These are phyloP conservation scores for Toxotes chatareus DNA, from an alignment of 2,113 vertebrate genomes.

Conservation along the genomic window DNA sequence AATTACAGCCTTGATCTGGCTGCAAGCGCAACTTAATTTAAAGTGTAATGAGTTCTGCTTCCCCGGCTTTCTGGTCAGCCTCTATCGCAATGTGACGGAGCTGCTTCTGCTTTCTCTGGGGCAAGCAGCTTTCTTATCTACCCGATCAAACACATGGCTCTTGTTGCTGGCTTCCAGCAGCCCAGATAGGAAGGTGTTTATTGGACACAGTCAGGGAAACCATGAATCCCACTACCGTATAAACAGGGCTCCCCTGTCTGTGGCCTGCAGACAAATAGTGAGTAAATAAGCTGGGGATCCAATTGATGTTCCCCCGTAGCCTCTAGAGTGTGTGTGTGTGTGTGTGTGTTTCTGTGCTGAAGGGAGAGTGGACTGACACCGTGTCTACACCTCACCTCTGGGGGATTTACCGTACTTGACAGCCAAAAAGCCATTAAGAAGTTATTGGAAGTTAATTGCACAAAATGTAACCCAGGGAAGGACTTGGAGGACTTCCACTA, in stretches of 20 bases:
- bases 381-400: constrained; percentile 24
- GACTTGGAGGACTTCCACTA: background rate
- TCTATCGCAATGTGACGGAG: constrained; percentile 24
- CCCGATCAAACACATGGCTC: constrained; percentile 63
- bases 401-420: constrained; percentile 38
- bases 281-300: constrained; percentile 68
- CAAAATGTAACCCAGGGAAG: constrained; percentile 9
- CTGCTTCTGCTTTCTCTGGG: constrained; percentile 39
- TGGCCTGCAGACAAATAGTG: constrained; percentile 64
- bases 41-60: constrained; percentile 5
- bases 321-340: background rate
- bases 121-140: constrained; percentile 59
- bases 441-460: constrained; percentile 5
- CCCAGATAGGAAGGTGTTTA: constrained; percentile 71
- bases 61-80: constrained; percentile 16
- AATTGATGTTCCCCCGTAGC: constrained; percentile 45
- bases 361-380: constrained; percentile 17
- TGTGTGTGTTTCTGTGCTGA: constrained; percentile 20
- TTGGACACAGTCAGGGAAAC: constrained; percentile 56
- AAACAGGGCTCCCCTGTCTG: constrained; percentile 53
- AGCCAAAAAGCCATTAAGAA: constrained; percentile 23
- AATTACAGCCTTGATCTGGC: constrained; percentile 12
- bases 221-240: constrained; percentile 55
- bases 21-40: background rate
- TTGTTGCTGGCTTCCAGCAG: constrained; percentile 55